Percentiles rank a stretch among this genome's conserved stretches.
Evolutionary conservation across 2,113 vertebrate species (phyloP).

Genomic region (Neodontobutis hainanensis): DNA sequence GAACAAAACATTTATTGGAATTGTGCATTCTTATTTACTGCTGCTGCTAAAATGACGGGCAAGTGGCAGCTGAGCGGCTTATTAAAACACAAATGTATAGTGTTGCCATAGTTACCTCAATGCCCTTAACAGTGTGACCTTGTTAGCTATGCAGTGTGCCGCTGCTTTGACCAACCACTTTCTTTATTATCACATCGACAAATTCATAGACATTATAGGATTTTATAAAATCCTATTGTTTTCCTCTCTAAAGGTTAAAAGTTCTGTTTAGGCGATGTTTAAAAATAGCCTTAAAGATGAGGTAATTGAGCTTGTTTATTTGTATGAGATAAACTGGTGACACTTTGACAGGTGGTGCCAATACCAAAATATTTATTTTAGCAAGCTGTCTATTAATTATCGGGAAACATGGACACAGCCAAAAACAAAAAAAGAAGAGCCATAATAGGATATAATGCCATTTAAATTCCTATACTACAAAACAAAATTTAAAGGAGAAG

Average conservation of each 20-base stretch:
- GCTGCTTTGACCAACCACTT: not conserved
- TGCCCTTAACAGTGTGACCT: slow-evolving; percentile 29
- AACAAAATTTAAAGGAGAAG: not conserved
- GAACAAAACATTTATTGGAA: no score
- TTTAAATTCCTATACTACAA: no score
- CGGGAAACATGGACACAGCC: slow-evolving; percentile 38
- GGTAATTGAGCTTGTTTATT: not conserved
- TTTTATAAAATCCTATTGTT: no score
- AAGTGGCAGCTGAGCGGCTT: slow-evolving; percentile 39
- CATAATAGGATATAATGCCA: no score
- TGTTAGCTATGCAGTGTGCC: slow-evolving; percentile 6
- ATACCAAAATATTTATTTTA: slow-evolving; percentile 43
- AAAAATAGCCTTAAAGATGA: no score
- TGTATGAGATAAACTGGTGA: not conserved
- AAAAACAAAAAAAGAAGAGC: not conserved
- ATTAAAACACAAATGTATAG: slow-evolving; percentile 41
- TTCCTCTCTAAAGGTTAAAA: no score
- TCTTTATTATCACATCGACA: no score
- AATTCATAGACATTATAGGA: no score
- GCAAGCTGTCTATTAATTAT: slow-evolving; percentile 31
- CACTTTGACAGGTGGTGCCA: slow-evolving; percentile 42
- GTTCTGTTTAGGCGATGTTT: no score
- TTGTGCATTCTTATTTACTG: no score
- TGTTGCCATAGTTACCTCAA: not conserved
- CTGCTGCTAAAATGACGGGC: slow-evolving; percentile 28